These are phyloP conservation scores for Pteropus rufus DNA, from an alignment of 2,797 vertebrate genomes.

Conservation along the genomic window DNA sequence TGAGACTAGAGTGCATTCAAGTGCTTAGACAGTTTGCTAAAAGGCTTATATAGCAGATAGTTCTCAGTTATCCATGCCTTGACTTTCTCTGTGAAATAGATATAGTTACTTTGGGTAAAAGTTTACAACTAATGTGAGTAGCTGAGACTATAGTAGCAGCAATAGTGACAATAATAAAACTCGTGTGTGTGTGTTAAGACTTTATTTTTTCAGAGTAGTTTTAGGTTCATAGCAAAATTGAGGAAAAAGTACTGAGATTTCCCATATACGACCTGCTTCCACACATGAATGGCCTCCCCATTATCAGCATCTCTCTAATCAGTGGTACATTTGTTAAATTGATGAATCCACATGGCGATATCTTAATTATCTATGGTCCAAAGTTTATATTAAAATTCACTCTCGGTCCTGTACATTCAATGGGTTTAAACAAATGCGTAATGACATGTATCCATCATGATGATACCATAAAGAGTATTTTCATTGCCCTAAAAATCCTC, in stretches of 20 bases:
- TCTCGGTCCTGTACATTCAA: background rate
- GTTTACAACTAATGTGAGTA: background rate
- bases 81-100: background rate
- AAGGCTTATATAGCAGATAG: background rate
- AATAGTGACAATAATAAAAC: background rate
- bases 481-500: background rate
- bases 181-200: background rate
- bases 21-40: background rate
- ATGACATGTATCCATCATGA: background rate
- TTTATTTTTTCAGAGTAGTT: background rate
- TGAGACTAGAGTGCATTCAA: background rate
- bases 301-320: background rate
- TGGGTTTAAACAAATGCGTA: background rate
- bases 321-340: background rate
- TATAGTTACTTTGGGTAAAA: background rate
- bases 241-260: too few species aligned
- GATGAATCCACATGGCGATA: background rate
- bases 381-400: background rate
- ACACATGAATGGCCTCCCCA: background rate
- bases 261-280: background rate
- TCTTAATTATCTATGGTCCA: background rate
- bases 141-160: background rate
- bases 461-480: background rate
- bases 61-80: background rate
- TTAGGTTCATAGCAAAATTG: background rate